Base-by-base conservation (phyloP, 2,888 invertebrate species). In the Elegia similella region DNA sequence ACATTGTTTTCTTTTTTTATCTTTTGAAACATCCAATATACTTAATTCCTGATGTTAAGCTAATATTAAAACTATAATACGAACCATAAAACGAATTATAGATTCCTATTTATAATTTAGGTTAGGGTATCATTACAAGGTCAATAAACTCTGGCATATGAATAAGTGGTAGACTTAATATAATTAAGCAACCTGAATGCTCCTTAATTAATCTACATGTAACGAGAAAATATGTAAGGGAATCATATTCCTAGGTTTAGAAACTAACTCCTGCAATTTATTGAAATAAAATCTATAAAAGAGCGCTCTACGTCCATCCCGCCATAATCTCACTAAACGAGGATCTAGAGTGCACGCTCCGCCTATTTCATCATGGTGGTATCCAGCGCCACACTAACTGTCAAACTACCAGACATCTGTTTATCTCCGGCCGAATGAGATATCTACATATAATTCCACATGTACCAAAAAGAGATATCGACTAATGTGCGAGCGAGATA, bases 281-380 rank as follows among this genome's bases (percentile, higher is more conserved):
- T 70, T 65, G 58, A 68, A 70, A 70, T 68, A 68, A 68, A 66
- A 58, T 64, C 61, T 61, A 70, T 66, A 66, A 59, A 64, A 61
- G 63, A 58, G 32, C 61, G 67, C 34, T 55, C 7, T 34, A 30
- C 32, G 30, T 32, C 64, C 62, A 70, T 70, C 64, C 72, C 69
- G 66, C 74, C 70, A 76, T 78, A 76, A 82, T 78, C 69, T 58
- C 64, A 66, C 70, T 72, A 76, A 76, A 70, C 67, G 64, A 68
- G 63, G 63, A 68, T 68, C 67, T 67, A 62, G 69, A 65, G 61
- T 63, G 62, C 68, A 74, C 65, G 86, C 90, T 82, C 85, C 91
- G 88, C 91, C 91, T 88, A 75, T 90, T 91, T 75, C 88, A 86
- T 87, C 76, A 91, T 91, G 91, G 90, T 86, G 84, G 88, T 86